These are phyloP conservation scores for Aegithalos caudatus DNA, from an alignment of 2,113 vertebrate species.

Conservation along the genomic window DNA sequence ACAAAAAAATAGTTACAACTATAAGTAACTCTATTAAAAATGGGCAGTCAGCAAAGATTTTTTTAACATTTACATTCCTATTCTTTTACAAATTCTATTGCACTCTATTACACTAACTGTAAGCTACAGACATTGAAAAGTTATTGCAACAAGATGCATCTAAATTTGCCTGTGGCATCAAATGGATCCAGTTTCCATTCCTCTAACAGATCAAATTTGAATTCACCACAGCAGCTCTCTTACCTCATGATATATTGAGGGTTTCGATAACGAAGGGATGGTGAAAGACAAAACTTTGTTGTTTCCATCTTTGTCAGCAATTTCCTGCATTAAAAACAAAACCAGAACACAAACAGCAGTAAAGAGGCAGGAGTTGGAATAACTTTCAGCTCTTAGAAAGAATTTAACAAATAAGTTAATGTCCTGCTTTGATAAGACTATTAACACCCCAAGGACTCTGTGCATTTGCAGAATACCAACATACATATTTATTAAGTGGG, in stretches of 20 bases:
- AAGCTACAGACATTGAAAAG: not conserved
- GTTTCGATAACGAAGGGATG: slow-evolving; percentile 95
- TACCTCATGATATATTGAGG: slow-evolving; percentile 98
- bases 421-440: not conserved
- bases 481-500: not conserved
- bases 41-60: not conserved
- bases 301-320: slow-evolving; percentile 98
- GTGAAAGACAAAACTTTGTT: slow-evolving; percentile 95
- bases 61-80: not conserved
- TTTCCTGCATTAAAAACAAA: slow-evolving; percentile 81
- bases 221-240: slow-evolving; percentile 39
- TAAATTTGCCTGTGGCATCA: not conserved
- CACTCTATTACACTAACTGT: not conserved
- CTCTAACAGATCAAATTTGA: slow-evolving; percentile 8
- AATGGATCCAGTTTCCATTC: not conserved
- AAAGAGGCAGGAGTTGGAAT: not conserved
- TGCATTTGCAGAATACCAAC: not conserved
- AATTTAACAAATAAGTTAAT: not conserved
- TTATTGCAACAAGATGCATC: not conserved
- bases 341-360: not conserved
- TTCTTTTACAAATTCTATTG: not conserved
- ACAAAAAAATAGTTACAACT: not conserved
- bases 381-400: not conserved
- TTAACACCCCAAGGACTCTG: not conserved
- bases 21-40: not conserved